These are phyloP conservation scores for Rhogogaster chlorosoma DNA, from an alignment of 2,888 invertebrate species.

Conservation along the genomic window DNA sequence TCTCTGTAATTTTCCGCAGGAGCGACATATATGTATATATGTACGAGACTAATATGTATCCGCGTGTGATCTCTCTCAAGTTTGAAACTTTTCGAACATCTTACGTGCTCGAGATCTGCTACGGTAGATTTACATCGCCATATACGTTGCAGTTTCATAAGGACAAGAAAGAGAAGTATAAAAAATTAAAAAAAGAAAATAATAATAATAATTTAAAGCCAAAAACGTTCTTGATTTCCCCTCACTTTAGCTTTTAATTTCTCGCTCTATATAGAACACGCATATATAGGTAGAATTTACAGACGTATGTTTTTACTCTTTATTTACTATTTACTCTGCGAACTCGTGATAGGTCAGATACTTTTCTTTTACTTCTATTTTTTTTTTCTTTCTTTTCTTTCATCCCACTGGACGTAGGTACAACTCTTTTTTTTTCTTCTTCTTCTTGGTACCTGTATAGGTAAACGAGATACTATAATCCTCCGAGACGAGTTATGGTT, in stretches of 20 bases:
- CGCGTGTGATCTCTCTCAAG: neutral
- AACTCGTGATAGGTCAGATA: conserved; percentile 8
- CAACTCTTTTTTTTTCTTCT: neutral
- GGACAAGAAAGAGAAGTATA: neutral
- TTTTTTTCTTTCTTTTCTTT: neutral
- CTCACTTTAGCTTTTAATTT: neutral
- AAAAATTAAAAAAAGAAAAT: neutral
- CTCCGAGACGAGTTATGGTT: neutral
- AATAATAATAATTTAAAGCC: neutral
- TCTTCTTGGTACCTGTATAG: conserved; percentile 1
- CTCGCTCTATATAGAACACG: neutral
- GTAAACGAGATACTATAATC: neutral
- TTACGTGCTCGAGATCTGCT: conserved; percentile 11
- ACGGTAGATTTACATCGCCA: neutral
- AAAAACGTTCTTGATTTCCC: neutral
- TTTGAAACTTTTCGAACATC: neutral
- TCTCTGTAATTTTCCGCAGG: neutral
- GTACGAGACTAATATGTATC: neutral
- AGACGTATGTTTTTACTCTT: too few species aligned
- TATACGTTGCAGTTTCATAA: neutral
- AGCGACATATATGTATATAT: neutral
- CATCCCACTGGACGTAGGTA: neutral
- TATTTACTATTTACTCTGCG: neutral
- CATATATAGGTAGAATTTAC: neutral
- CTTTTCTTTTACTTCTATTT: conserved; percentile 4